Percentiles rank a stretch among this genome's conserved stretches.
phyloP scores from a whole-genome alignment of 2,113 vertebrate species.

The Salvelinus namaycush region DNA sequence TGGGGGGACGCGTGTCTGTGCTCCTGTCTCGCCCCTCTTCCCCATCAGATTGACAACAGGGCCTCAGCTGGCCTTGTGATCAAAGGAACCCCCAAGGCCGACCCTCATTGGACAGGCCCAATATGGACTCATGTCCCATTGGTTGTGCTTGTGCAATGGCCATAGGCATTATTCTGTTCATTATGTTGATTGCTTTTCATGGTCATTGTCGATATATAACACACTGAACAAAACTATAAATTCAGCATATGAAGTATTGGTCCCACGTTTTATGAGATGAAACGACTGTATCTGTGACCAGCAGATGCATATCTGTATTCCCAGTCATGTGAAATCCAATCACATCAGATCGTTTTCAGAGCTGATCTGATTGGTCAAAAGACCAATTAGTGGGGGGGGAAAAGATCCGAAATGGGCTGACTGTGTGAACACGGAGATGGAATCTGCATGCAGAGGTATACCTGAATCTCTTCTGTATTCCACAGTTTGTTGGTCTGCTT shows the following conservation, averaged over 20 bases:
- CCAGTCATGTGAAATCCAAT: no score
- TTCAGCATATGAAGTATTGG: no score
- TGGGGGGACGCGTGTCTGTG: background rate
- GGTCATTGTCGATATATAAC: background rate
- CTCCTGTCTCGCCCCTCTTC: constrained; percentile 10
- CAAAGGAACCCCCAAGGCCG: constrained; percentile 4
- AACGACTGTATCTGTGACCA: no score
- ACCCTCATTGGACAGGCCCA: constrained; percentile 38
- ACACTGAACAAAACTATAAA: no score
- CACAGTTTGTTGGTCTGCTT: background rate
- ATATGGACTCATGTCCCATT: constrained; percentile 10
- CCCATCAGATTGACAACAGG: constrained; percentile 13
- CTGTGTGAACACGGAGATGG: background rate
- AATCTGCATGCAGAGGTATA: background rate
- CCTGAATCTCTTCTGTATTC: background rate
- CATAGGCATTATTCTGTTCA: background rate
- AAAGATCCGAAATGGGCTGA: no score
- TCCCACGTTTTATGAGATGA: no score
- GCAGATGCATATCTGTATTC: no score
- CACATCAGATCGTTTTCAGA: no score
- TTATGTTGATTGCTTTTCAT: background rate
- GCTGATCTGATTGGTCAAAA: no score
- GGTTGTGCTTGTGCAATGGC: constrained; percentile 4
- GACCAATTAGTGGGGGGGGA: no score
- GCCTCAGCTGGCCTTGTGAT: constrained; percentile 42